Evolutionary conservation across 2,113 vertebrate genomes (phyloP), one percentile per base, ranked within the genome.

Genomic region (Mirza zaza): DNA sequence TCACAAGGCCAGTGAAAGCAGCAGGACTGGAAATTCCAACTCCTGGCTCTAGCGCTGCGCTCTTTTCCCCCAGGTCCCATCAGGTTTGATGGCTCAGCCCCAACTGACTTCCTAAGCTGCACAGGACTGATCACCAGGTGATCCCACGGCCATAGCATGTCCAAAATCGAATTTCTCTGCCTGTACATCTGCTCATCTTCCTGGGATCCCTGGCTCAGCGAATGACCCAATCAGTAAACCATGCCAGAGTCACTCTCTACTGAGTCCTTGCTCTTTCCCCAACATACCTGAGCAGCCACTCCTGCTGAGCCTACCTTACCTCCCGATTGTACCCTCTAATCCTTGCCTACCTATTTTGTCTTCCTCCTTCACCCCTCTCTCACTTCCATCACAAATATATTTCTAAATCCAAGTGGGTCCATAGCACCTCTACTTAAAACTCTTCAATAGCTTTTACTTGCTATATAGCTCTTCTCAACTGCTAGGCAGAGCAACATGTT

Each of bases 321-420:
- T 77, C 65, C n/a, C 12, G 0, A 7, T 1, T 52, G 1, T 29
- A 45, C 10, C 63, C 57, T 36, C n/a, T 0, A 17, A 5, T 7
- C 36, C 52, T 34, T 7, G 39, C 36, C 85, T 42, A 67, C 20
- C 39, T 42, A 3, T 23, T 17, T 1, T 8, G 36, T 52, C 71
- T 52, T 32, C 75, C 39, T 18, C 27, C 67, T 67, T 12, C 32
- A 9, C 17, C 15, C 50, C 39, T 52, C 25, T 63, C 12, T 48
- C 15, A 20, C 23, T 9, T 20, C 25, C 67, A 68, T 61, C 73
- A 63, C 42, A 85, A 12, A 48, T 73, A 8, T 7, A 90, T 48
- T 87, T 95, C 70, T 10, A 61, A 61, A 82, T 76, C 36, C 57
- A 21, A 32, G 71, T 36, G 45, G 70, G 70, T 39, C 70, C 23